Conservation (phyloP, 2,113 vertebrate genomes). For the Grammomys dolichurus region DNA sequence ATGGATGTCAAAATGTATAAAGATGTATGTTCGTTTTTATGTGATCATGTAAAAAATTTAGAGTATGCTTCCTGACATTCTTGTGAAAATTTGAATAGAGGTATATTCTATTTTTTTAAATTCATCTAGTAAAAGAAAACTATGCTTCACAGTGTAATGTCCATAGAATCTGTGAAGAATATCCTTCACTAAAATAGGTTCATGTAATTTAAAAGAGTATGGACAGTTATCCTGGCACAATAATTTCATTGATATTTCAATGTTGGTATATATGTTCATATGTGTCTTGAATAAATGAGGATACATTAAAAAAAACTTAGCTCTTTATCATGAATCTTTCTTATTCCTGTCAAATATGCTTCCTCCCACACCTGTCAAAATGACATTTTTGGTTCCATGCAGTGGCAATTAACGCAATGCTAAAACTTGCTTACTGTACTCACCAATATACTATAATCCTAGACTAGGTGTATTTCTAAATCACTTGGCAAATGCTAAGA, state of each 20-base stretch:
- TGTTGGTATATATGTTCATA: neutral
- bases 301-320: neutral
- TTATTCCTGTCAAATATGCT: neutral
- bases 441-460: neutral
- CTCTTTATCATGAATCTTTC: neutral
- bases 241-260: neutral
- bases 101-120: slow-evolving; percentile 8
- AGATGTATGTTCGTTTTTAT: slow-evolving; percentile 81
- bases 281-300: neutral
- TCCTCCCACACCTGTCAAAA: neutral
- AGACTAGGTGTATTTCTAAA: neutral
- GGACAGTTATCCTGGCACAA: neutral
- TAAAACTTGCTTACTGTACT: neutral
- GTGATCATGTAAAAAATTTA: slow-evolving; percentile 74
- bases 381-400: neutral
- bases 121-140: neutral
- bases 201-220: neutral
- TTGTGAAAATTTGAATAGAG: slow-evolving; percentile 50
- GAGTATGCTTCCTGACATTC: slow-evolving; percentile 64
- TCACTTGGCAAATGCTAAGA: neutral
- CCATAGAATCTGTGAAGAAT: neutral
- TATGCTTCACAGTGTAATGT: slow-evolving; percentile 17
- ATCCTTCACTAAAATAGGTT: neutral
- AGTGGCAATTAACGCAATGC: slow-evolving; percentile 30
- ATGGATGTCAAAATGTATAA: slow-evolving; percentile 61